Evolutionary conservation across 2,888 invertebrate genomes (phyloP).

Genomic region (Sinelater perroti): DNA sequence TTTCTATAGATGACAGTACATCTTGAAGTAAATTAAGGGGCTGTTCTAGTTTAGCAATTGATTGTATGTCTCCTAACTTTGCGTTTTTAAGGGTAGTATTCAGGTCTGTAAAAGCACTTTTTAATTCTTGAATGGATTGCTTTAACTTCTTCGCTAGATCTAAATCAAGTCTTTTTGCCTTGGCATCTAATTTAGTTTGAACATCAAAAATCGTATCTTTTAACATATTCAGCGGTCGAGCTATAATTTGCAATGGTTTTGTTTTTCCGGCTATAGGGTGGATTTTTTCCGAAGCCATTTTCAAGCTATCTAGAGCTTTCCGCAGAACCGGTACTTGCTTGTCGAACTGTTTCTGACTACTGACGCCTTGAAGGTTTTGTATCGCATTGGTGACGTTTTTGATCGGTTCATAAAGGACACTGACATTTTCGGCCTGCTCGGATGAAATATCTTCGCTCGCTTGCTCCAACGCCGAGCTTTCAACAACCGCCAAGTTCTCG

Average conservation of each 20-base stretch:
- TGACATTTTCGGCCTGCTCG: neutral
- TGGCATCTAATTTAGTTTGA: neutral
- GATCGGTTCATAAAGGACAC: slow-evolving; percentile 8
- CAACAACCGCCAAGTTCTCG: neutral
- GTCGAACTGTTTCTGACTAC: slow-evolving; percentile 3
- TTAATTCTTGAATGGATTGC: neutral
- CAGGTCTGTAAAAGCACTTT: neutral
- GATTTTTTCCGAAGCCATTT: slow-evolving; percentile 11
- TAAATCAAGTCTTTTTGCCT: neutral
- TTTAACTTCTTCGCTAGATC: neutral
- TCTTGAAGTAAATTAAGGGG: slow-evolving; percentile 2
- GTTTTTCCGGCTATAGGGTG: slow-evolving; percentile 10
- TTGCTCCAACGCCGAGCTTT: neutral
- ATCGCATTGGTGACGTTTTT: slow-evolving; percentile 13
- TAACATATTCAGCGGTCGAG: slow-evolving; percentile 38
- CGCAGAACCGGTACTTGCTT: slow-evolving; percentile 5
- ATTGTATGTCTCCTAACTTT: neutral
- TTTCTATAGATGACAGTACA: neutral
- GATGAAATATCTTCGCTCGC: slow-evolving; percentile 2
- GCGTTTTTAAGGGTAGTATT: neutral
- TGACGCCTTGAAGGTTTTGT: neutral
- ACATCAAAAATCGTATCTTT: neutral
- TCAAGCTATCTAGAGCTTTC: slow-evolving; percentile 13
- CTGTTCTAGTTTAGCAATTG: slow-evolving; percentile 23
- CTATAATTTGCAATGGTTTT: slow-evolving; percentile 28